A percentile compares a stretch with the other conserved stretches of the same genome.
Conservation (phyloP, 1,140 invertebrate species). For the Neoseiulus cucumeris region DNA sequence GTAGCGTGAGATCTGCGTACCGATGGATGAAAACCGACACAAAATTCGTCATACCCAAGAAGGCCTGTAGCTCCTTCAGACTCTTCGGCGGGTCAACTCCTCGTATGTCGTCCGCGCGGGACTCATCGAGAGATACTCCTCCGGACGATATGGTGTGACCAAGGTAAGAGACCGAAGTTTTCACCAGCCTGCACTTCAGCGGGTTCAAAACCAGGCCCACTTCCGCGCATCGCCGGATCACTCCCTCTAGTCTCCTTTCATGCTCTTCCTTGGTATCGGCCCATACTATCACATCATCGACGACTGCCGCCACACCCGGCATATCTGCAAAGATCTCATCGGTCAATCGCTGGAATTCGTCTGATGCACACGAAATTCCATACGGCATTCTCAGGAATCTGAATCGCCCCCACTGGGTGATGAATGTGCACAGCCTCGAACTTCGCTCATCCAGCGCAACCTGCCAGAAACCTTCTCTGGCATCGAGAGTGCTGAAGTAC, state of each 20-base stretch:
- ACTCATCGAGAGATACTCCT: no score
- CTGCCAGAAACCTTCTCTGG: slow-evolving; percentile 24
- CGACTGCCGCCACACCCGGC: slow-evolving; percentile 18
- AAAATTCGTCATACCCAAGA: slow-evolving; percentile 14
- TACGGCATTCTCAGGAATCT: neutral
- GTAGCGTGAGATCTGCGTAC: slow-evolving; percentile 15
- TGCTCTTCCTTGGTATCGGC: slow-evolving; percentile 15
- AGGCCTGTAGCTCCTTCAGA: slow-evolving; percentile 8
- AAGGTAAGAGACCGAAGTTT: slow-evolving; percentile 20
- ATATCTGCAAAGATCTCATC: slow-evolving; percentile 18
- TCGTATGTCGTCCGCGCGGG: neutral
- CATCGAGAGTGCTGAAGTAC: slow-evolving; percentile 19
- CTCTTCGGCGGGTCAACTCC: neutral
- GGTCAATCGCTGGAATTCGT: slow-evolving; percentile 17
- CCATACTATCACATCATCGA: slow-evolving; percentile 20
- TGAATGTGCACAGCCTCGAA: slow-evolving; percentile 20
- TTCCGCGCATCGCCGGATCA: slow-evolving; percentile 18
- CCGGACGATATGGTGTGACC: slow-evolving; percentile 17
- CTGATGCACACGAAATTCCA: slow-evolving; percentile 3
- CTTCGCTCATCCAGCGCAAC: slow-evolving; percentile 19
- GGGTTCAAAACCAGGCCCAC: slow-evolving; percentile 20
- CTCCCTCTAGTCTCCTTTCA: slow-evolving; percentile 15
- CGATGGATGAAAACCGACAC: neutral
- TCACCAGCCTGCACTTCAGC: slow-evolving; percentile 20
- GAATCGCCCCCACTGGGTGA: slow-evolving; percentile 20